phyloP scores from a whole-genome alignment of 2,888 invertebrate species.

The Prenolepis imparis region DNA sequence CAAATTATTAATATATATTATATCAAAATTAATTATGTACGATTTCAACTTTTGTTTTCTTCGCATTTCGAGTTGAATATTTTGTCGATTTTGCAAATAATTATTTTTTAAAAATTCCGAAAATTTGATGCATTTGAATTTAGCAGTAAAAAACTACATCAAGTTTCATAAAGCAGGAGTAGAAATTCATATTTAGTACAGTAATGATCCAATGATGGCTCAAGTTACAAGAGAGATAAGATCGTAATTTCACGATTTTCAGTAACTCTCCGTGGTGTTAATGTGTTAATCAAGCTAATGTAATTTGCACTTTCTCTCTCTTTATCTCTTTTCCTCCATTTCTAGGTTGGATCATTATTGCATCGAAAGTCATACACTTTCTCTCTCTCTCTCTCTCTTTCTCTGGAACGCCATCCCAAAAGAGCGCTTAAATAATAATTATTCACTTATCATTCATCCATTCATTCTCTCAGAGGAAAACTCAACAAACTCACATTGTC shows the following conservation, averaged over 20 bases:
- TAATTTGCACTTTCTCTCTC: not conserved
- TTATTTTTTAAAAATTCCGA: not conserved
- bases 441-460: not conserved
- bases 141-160: not conserved
- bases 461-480: not conserved
- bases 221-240: not conserved
- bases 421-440: not conserved
- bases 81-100: not conserved
- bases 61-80: not conserved
- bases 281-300: not conserved
- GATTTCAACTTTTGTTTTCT: not conserved
- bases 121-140: not conserved
- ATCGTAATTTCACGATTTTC: not conserved
- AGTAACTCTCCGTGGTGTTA: not conserved
- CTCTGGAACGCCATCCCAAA: not conserved
- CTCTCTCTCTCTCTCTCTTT: not conserved
- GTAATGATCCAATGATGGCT: not conserved
- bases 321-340: not conserved
- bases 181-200: not conserved
- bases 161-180: not conserved
- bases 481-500: conserved; percentile 19
- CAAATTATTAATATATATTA: not conserved
- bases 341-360: too few species aligned
- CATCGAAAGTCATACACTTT: not conserved
- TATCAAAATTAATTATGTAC: conserved; percentile 3